Base-by-base conservation (phyloP, 2,113 vertebrate genomes). In the Phalacrocorax brasilianus region DNA sequence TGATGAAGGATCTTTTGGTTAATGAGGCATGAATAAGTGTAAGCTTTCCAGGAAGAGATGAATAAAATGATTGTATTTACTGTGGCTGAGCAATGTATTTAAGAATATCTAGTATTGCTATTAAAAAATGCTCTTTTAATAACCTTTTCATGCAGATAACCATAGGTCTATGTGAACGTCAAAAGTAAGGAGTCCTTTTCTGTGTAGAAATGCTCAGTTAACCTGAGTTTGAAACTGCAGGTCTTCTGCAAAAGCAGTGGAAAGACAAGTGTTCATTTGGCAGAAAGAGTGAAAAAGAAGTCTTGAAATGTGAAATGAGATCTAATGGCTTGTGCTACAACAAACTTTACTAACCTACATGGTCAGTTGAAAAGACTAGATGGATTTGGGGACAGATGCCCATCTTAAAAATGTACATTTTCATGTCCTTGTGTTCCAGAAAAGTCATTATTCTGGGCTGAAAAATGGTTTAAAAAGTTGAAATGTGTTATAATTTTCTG, bases 121-220 rank as follows among this genome's bases (percentile, higher is more conserved):
- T 78, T 93, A 13, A 61, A 73, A 89, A 94, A 78, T 61, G 24
- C 58, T 83, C 35, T 90, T 95, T 75, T 91, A 91, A 76, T 78
- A 82, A 88, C 9, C 11, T 65, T 94, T 84, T 45, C 85, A 65
- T 75, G 50, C 59, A 78, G 73, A 56, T 90, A 83, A 71, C 45
- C 7, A 1, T 70, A 79, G 68, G 21, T 42, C 45, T 33, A 6
- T 18, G 28, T 88, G 79, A 95, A n/a, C 58, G 22, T 65, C 55
- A 78, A 59, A 92, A 89, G 38, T 49, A 52, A 77, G 30, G 17
- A 91, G 45, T 3, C 38, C n/a, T 81, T 73, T 91, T 93, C 68
- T 55, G 11, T 3, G 5, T 33, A 71, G n/a, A n/a, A 32, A 42
- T 1, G 0, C 7, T 18, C 23, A 28, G 19, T 63, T 74, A 26